Evolutionary conservation across 2,797 vertebrate genomes (phyloP), one percentile per base, ranked within the genome.

Genomic region (Molossus alvarezi): DNA sequence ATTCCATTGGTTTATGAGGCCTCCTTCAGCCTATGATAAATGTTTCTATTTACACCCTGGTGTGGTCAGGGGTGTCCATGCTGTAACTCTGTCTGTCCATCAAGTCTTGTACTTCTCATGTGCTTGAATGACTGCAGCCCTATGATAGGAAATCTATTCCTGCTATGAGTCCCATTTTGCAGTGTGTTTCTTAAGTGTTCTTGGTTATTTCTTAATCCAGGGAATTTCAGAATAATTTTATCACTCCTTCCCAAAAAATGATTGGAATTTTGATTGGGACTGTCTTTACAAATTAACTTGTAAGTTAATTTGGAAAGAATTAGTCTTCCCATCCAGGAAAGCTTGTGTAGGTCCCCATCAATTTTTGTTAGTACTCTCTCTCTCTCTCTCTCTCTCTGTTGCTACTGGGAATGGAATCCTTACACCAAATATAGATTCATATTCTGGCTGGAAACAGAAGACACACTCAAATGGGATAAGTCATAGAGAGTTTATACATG

Each of bases 361-460:
- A 23, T 60, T 84, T 90, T 84, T 62, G 10, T 60, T 73, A 12
- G 60, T 21, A 25, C 12, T 37, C 7, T 58, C 76, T 25, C 76
- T 79, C 6, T 55, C 51, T 55, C n/a, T 15, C 12, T 41, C 17
- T 60, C 6, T 90, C 83, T 75, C 91, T 72, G 15, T 83, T 62
- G 58, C 65, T 88, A 1, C 15, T 91, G 80, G 51, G 80, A 87
- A 67, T 82, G 41, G 87, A 88, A 25, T 88, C 48, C 77, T 53
- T 41, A 58, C 13, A 83, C 87, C 58, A 29, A 45, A 9, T 51
- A 20, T 25, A 72, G 27, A 57, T 51, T 69, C 69, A 48, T 62
- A 20, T 62, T 55, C 55, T 76, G 75, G 60, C 69, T 88, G 81
- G 69, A 93, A 72, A 83, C 41, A 87, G 65, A 85, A 94, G 17